Evolutionary conservation across 2,113 vertebrate genomes (phyloP), one percentile per base, ranked within the genome.

Genomic region (Mellivora capensis): DNA sequence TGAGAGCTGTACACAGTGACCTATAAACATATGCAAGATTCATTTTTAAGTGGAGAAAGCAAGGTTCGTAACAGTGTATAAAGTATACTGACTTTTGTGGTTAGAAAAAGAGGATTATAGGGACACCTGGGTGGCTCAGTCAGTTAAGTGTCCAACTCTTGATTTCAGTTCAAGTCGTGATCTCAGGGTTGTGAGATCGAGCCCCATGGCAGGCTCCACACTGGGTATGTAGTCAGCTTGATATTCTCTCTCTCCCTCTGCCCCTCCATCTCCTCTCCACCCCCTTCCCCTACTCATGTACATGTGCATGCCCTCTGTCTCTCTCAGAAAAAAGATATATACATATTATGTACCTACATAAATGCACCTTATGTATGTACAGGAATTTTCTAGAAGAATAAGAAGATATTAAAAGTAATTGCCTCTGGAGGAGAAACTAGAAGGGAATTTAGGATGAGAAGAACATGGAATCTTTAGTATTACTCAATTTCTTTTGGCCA

Each of bases 341-440:
- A 42, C 34, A 72, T 62, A 54, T 42, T 91, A 59, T 87, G 7
- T 4, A 47, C 42, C 44, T 71, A 21, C 18, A 61, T 67, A 39
- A 81, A 61, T 83, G 17, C 9, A 74, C 18, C 34, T 72, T 79
- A 14, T 49, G 27, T 74, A 52, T 20, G 25, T 10, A 47, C 13
- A 93, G 31, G 42, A 61, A 71, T 93, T 96, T 96, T 96, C 86
- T 93, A 31, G 54, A 93, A 71, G n/a, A 18, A 52, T 71, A 27
- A 82, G 71, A 94, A 87, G 61, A 61, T 93, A 18, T 89, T 86
- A 81, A 91, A 2, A 81, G 57, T 37, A 76, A 54, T 49, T 91
- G 39, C 59, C 39, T 93, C 57, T 49, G 4, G 18, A 52, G 17
- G 37, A 93, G 21, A 34, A 77, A 42, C 14, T 61, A 87, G 52